Base-by-base conservation (phyloP, 2,888 invertebrate species). In the Drosophila maculinotata region DNA sequence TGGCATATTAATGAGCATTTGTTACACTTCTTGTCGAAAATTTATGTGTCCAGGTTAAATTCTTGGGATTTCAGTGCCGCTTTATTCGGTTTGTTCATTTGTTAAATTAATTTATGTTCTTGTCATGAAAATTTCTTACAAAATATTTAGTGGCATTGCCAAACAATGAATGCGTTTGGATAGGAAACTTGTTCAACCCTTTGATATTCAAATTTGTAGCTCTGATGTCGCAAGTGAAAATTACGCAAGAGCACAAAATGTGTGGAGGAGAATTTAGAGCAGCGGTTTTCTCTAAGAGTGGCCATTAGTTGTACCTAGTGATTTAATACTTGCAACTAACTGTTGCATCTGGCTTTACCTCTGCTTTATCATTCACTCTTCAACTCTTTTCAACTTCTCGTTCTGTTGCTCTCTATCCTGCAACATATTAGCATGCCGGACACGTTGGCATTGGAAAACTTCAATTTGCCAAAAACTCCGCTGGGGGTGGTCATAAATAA, bases 1-100 rank as follows among this genome's bases (percentile, higher is more conserved):
- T 68, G 69, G 87, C 85, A 83, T 83, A 87, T 87, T 87, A 87
- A 85, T 83, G 83, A 79, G 82, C 85, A 87, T 83, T 87, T 83
- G 87, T 75, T 77, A 63, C 62, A 67, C 70, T 78, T 76, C 58
- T 33, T 10, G 28, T 41, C 45, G 51, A 48, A 69, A 85, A 84
- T 85, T 87, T 85, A 87, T 82, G 76, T 52, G 70, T 69, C 63
- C 86, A 87, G 87, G 86, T 84, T 87, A 71, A 82, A 84, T 85
- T 82, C 86, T 75, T 70, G 62, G 70, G 66, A 87, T 87, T 79
- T 69, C 65, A 45, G 51, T 33, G 64, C 47, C 56, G 59, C 54
- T 52, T 63, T 54, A 56, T 54, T 68, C 17, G 15, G 69, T 52
- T 68, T 85, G 79, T 85, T 82, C 80, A 85, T 80, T 86, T 80